phyloP scores from a whole-genome alignment of 2,113 vertebrate species.

The Sebastes schlegelii region DNA sequence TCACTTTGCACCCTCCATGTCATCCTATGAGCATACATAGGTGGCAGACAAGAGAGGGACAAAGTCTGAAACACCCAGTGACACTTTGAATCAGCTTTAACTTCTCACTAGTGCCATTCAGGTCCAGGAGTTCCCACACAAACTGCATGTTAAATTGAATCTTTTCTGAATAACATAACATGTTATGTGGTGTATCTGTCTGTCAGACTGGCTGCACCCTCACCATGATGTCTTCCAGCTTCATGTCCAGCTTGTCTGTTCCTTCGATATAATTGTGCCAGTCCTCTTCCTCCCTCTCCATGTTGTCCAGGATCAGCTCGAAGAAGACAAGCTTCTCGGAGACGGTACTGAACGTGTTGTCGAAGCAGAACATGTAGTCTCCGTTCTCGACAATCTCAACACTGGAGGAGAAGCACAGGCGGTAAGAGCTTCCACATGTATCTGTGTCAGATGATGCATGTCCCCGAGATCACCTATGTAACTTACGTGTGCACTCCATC shows the following conservation, averaged over 20 bases:
- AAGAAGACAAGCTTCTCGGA: conserved; percentile 99
- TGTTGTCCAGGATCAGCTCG: conserved; percentile 97
- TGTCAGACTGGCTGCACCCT: conserved; percentile 27
- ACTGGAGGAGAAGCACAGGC: conserved; percentile 76
- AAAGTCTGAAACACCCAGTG: conserved; percentile 22
- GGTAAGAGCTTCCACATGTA: background rate
- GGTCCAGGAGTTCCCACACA: background rate
- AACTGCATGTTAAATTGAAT: background rate
- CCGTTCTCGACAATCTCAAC: conserved; percentile 92
- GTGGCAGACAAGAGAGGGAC: conserved; percentile 32
- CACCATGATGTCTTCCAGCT: conserved; percentile 97
- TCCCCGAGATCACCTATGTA: background rate
- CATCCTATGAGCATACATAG: background rate
- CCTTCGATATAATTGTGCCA: conserved; percentile 96
- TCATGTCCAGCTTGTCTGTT: conserved; percentile 95
- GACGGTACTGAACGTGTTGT: conserved; percentile 95
- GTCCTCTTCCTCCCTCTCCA: conserved; percentile 89
- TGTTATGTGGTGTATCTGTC: background rate
- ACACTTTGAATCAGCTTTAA: background rate
- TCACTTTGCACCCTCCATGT: conserved; percentile 37
- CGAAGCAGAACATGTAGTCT: conserved; percentile 99
- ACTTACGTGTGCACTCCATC: conserved; percentile 98
- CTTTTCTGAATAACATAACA: background rate
- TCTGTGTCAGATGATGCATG: conserved; percentile 48
- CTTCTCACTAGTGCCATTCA: background rate